phyloP scores from a whole-genome alignment of 2,113 vertebrate species.

The Ptilorrhoa leucosticta region DNA sequence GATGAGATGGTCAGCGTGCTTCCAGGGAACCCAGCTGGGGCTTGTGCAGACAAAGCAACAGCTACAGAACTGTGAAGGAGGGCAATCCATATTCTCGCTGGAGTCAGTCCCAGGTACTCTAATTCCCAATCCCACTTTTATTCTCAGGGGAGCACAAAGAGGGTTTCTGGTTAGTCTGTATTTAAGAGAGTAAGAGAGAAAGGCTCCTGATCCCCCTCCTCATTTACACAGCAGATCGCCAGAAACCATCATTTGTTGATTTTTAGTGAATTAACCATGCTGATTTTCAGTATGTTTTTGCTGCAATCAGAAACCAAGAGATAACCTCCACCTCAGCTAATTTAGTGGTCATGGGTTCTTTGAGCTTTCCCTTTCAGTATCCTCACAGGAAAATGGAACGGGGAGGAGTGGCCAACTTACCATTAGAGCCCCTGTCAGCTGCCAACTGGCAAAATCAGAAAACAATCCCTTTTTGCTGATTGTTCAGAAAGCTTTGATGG shows the following conservation, averaged over 20 bases:
- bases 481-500: not conserved
- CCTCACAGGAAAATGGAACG: not conserved
- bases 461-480: not conserved
- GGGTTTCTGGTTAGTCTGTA: not conserved
- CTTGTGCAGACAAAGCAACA: not conserved
- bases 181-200: not conserved
- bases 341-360: not conserved
- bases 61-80: not conserved
- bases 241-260: not conserved
- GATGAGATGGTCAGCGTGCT: not conserved
- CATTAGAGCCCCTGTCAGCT: not conserved
- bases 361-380: not conserved
- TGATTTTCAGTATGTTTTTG: not conserved
- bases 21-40: not conserved
- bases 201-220: not conserved
- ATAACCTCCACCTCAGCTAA: not conserved
- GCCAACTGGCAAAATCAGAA: not conserved
- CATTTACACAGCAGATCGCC: not conserved
- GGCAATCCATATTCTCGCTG: not conserved
- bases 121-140: not conserved
- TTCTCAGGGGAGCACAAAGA: not conserved
- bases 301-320: not conserved
- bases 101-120: not conserved
- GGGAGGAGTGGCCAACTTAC: not conserved
- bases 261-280: not conserved